phyloP scores from a whole-genome alignment of 30 jellyfish, hydroid and myxozoan genomes.

The Catostylus mosaicus region DNA sequence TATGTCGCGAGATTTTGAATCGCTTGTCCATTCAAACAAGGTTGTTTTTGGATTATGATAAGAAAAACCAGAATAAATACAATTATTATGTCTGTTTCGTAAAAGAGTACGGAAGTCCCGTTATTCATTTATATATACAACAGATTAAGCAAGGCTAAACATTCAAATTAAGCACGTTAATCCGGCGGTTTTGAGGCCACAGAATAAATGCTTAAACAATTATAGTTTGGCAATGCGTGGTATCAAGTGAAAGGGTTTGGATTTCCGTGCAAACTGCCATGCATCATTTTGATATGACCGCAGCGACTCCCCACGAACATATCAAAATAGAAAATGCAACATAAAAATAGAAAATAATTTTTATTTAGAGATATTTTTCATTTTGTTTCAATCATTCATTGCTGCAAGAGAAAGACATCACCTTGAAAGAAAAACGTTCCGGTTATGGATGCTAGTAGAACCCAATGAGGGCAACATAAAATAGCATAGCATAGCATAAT shows the following conservation, averaged over 20 bases:
- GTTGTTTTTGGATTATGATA: not conserved
- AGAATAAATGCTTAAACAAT: not conserved
- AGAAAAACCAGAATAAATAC: not conserved
- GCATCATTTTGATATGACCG: not conserved
- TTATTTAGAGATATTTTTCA: no score
- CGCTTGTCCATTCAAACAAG: not conserved
- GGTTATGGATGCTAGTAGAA: no score
- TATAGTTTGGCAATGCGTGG: not conserved
- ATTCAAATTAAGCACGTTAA: not conserved
- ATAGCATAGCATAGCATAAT: not conserved
- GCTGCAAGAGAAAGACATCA: no score
- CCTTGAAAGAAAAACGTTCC: no score
- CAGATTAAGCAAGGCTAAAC: conserved; percentile 7
- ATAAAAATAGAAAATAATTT: no score
- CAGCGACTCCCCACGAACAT: no score
- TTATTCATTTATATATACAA: not conserved
- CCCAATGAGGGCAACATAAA: no score
- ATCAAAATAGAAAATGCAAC: no score
- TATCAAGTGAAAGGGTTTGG: not conserved
- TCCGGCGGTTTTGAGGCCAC: not conserved
- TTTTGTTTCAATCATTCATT: no score
- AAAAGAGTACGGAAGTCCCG: conserved; percentile 6
- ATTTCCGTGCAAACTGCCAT: not conserved
- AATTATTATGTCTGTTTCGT: conserved; percentile 12
- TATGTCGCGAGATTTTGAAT: not conserved